Evolutionary conservation across 2,797 vertebrate species (phyloP).

Genomic region (Lagocephalus sceleratus): DNA sequence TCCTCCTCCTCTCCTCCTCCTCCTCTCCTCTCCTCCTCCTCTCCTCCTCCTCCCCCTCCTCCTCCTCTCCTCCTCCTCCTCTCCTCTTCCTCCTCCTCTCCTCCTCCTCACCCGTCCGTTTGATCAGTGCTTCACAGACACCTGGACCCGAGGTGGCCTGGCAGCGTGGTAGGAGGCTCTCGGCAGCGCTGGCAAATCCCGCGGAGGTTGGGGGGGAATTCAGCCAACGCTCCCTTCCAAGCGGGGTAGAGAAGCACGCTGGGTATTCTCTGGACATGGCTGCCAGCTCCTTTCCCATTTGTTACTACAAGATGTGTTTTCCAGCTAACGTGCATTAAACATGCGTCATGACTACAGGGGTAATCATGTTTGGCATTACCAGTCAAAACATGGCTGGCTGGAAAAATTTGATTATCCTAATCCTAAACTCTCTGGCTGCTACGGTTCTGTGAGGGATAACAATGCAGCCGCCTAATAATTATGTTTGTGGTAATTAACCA

Average conservation of each 20-base stretch:
- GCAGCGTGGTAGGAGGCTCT: conserved; percentile 52
- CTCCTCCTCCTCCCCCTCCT: conserved; percentile 9
- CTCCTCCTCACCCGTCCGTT: conserved; percentile 45
- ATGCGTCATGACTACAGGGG: conserved; percentile 1
- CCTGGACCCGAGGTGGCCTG: conserved; percentile 59
- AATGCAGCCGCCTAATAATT: no score
- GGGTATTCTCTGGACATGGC: conserved; percentile 3
- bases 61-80: conserved; percentile 34
- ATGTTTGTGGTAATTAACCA: no score
- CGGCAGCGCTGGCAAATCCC: conserved; percentile 33
- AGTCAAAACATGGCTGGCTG: neutral
- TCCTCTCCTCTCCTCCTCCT: conserved; percentile 41
- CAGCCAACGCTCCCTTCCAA: conserved; percentile 41
- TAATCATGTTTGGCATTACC: conserved; percentile 5
- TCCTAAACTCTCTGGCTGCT: neutral
- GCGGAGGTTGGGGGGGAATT: conserved; percentile 25
- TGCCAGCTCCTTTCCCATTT: conserved; percentile 38
- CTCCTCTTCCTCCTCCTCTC: conserved; percentile 31
- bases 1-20: conserved; percentile 8
- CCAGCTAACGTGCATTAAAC: neutral
- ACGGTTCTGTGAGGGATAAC: no score
- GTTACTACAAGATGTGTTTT: no score
- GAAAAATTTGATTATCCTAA: conserved; percentile 2
- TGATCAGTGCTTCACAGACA: conserved; percentile 68
- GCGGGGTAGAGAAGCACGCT: conserved; percentile 25